phyloP scores from a whole-genome alignment of 2,113 vertebrate genomes.

The Natator depressus region DNA sequence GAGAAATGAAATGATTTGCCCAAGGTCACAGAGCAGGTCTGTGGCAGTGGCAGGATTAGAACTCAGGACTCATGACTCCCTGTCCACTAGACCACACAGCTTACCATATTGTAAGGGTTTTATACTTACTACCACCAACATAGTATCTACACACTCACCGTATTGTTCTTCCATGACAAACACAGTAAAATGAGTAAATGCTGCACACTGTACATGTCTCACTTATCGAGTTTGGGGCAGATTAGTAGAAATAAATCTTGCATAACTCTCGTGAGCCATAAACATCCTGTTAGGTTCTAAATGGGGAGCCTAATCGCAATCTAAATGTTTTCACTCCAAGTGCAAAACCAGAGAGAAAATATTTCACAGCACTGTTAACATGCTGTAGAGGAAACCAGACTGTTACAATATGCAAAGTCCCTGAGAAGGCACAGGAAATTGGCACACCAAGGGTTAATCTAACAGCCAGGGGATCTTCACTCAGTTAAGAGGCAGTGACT shows the following conservation, averaged over 20 bases:
- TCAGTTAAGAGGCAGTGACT: not conserved
- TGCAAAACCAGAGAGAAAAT: not conserved
- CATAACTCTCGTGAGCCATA: not conserved
- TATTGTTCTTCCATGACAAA: not conserved
- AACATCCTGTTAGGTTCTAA: not conserved
- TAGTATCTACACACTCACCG: not conserved
- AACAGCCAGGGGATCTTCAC: fast-evolving
- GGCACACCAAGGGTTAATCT: not conserved
- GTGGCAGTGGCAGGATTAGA: not conserved
- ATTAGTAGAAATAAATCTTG: not conserved
- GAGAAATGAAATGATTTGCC: not conserved
- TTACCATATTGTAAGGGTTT: not conserved
- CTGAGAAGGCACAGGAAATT: fast-evolving
- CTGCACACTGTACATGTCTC: not conserved
- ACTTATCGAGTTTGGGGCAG: not conserved
- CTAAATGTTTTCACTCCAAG: not conserved
- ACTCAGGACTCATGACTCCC: not conserved
- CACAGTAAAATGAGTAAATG: not conserved
- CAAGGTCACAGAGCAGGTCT: not conserved
- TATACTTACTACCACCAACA: not conserved
- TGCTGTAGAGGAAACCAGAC: not conserved
- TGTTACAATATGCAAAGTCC: not conserved
- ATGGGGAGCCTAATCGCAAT: not conserved
- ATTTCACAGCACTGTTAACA: not conserved
- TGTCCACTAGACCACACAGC: not conserved